phyloP scores from a whole-genome alignment of 2,888 invertebrate species.

The Cepaea hortensis region DNA sequence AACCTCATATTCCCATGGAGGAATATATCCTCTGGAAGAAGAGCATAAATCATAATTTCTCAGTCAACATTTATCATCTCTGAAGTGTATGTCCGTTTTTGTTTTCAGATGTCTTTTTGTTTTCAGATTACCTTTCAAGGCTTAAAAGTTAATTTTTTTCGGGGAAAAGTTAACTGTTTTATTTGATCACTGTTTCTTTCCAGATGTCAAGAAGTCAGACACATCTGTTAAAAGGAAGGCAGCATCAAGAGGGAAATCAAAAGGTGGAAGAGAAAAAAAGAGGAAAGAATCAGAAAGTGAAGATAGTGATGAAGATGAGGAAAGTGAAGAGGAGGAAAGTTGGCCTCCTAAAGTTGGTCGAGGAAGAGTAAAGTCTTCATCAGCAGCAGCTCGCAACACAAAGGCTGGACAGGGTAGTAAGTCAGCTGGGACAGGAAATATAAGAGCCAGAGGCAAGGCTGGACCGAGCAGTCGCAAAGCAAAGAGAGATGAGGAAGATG shows the following conservation, averaged over 20 bases:
- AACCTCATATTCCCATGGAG: no score
- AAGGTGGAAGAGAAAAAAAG: conserved; percentile 32
- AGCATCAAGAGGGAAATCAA: conserved; percentile 27
- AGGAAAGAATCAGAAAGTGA: conserved; percentile 22
- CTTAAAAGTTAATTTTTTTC: no score
- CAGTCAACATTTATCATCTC: no score
- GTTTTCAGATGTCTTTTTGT: no score
- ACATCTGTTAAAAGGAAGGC: neutral
- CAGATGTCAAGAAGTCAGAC: neutral
- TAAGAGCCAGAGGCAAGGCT: conserved; percentile 14
- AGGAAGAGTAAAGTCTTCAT: neutral
- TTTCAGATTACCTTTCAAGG: no score
- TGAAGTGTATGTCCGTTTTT: no score
- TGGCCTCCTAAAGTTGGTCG: neutral
- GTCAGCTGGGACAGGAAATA: neutral
- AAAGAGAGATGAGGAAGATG: conserved; percentile 5
- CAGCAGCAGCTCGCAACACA: neutral
- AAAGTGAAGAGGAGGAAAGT: conserved; percentile 28
- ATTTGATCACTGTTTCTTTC: no score
- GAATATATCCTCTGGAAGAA: no score
- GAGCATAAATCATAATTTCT: no score
- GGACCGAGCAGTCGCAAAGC: neutral
- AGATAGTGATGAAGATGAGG: conserved; percentile 9
- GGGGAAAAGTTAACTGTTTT: neutral
- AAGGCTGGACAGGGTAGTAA: conserved; percentile 5